phyloP scores from a whole-genome alignment of 2,888 invertebrate genomes.

The Myopa testacea region DNA sequence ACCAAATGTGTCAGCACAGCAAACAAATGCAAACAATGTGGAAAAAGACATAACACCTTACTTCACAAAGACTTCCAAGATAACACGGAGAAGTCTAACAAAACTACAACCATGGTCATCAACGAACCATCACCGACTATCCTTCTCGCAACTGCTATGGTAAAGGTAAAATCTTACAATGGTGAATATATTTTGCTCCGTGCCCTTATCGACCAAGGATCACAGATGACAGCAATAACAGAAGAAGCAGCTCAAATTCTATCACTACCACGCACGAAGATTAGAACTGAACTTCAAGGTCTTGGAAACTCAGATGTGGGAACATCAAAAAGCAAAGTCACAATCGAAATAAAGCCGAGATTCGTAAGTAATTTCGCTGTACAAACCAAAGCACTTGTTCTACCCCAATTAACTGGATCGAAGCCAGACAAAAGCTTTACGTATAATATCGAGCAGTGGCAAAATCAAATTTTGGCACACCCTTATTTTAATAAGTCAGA shows the following conservation, averaged over 20 bases:
- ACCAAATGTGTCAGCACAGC: background rate
- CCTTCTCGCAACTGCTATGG: background rate
- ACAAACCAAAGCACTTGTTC: background rate
- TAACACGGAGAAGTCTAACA: too few relatives aligned
- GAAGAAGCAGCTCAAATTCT: constrained; percentile 28
- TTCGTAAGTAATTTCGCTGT: constrained; percentile 27
- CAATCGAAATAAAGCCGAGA: constrained; percentile 32
- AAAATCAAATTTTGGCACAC: background rate
- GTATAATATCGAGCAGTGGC: constrained; percentile 13
- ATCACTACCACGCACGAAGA: constrained; percentile 22
- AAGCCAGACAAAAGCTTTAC: background rate
- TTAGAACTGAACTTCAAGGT: constrained; percentile 26
- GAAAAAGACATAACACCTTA: constrained; percentile 8
- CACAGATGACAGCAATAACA: constrained; percentile 33
- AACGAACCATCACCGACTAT: background rate
- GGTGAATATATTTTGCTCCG: constrained; percentile 23
- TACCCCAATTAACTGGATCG: background rate
- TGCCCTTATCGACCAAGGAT: constrained; percentile 28
- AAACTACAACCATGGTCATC: too few relatives aligned
- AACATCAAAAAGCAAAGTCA: constrained; percentile 22
- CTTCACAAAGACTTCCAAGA: background rate
- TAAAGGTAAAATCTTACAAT: background rate
- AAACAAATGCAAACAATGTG: background rate
- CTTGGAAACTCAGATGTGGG: constrained; percentile 25
- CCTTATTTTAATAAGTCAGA: constrained; percentile 5